Evolutionary conservation across 2,113 vertebrate genomes (phyloP).

Genomic region (Oenanthe melanoleuca): DNA sequence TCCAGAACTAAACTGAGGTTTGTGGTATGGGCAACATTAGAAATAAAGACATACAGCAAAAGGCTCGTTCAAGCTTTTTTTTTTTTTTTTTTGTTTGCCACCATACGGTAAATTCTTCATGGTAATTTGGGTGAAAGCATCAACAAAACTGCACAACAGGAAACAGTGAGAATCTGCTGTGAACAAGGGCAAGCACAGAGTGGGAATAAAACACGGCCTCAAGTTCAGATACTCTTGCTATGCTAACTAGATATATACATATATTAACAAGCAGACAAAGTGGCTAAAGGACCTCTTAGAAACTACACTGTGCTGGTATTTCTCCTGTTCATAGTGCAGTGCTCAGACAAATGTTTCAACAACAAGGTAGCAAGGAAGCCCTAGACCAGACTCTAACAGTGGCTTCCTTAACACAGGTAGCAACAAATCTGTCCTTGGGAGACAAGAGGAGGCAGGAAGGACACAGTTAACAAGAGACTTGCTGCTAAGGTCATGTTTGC

Average conservation of each 20-base stretch:
- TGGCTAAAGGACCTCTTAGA: background rate
- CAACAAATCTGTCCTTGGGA: background rate
- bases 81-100: conserved; percentile 15
- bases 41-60: conserved; percentile 63
- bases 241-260: background rate
- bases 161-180: background rate
- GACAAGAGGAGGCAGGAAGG: background rate
- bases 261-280: background rate
- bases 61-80: background rate
- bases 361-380: background rate
- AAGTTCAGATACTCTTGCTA: background rate
- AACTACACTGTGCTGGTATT: background rate
- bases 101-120: background rate
- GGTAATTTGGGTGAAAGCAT: conserved; percentile 3
- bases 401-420: background rate
- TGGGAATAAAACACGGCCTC: background rate
- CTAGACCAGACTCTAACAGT: background rate
- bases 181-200: background rate
- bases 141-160: background rate
- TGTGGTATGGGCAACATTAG: background rate
- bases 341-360: background rate
- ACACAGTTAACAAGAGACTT: background rate
- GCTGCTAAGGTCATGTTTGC: conserved; percentile 50
- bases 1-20: background rate
- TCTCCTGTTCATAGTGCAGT: background rate